These are phyloP conservation scores for Tenodera sinensis DNA, from an alignment of 2,888 invertebrate species.

Conservation along the genomic window DNA sequence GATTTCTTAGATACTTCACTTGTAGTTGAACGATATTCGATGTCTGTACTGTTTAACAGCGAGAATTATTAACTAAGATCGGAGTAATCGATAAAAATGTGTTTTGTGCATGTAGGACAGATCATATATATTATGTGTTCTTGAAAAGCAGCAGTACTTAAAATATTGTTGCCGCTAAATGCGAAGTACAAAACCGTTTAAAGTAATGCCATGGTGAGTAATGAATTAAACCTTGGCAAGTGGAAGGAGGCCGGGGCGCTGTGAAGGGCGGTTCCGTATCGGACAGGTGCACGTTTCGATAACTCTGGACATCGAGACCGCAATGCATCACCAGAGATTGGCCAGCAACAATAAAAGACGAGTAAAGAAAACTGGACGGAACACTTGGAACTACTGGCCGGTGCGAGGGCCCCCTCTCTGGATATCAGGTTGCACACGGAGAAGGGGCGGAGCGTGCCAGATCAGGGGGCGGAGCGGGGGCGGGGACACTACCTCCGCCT, in stretches of 20 bases:
- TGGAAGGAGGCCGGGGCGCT: not conserved
- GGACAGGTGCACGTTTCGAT: not conserved
- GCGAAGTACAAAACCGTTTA: not conserved
- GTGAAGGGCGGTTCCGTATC: not conserved
- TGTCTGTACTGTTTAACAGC: no score
- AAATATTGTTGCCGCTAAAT: not conserved
- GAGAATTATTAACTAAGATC: no score
- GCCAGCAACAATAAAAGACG: not conserved
- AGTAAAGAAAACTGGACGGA: not conserved
- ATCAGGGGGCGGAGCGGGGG: constrained; percentile 10
- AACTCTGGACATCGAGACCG: not conserved
- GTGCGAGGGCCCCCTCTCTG: not conserved
- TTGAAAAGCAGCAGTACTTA: no score
- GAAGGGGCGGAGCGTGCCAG: constrained; percentile 9
- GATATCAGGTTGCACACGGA: not conserved
- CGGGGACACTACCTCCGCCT: constrained; percentile 7
- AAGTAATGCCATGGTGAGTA: not conserved
- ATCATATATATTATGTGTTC: no score
- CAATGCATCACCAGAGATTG: not conserved
- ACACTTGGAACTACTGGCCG: not conserved
- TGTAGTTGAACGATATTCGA: no score
- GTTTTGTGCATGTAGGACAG: no score
- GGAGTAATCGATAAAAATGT: no score
- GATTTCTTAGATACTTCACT: no score
- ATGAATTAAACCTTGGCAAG: no score